Evolutionary conservation across 2,888 invertebrate species (phyloP), one percentile per base, ranked within the genome.

Genomic region (Tethea ocularis): DNA sequence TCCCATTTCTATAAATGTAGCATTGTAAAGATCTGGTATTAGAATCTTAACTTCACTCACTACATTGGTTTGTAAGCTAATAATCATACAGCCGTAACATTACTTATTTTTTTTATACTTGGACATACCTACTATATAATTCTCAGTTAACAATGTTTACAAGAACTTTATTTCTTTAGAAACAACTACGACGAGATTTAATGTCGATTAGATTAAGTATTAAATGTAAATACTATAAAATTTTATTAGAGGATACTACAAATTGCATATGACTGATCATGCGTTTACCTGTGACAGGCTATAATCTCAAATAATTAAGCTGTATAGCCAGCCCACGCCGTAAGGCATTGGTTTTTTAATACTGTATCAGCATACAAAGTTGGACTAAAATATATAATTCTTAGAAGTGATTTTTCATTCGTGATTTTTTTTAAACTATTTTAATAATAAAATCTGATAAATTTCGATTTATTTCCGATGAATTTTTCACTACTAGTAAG

Each of bases 231-330:
- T 46, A 46, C 10, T 20, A 46, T 10, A 20, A 20, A 46, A 52
- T 13, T 13, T 2, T 33, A 61, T 61, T 69, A 74, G 81, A 84
- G 83, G 82, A 82, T 79, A 75, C 80, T 82, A 85, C 78, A 81
- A 84, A 75, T 80, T 70, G 75, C 71, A 56, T 54, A 46, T 46
- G 46, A 46, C 46, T 8, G 62, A 56, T 46, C 61, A 58, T 68
- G 67, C 75, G 66, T 73, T 65, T 63, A 59, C 68, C 62, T 59
- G 70, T 76, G 78, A 81, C 75, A 71, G 72, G 64, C 66, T 61
- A 72, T 73, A 71, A 81, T 82, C 77, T 77, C 64, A 77, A 78
- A 82, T 85, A 82, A 87, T 87, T 86, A 84, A 78, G 72, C 69
- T 69, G 67, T 67, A 59, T 64, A 60, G n/a, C 26, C 26, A 0